Percentiles rank a stretch among this genome's conserved stretches.
Evolutionary conservation across 2,113 vertebrate species (phyloP).

Genomic region (Tychaedon coryphoeus): DNA sequence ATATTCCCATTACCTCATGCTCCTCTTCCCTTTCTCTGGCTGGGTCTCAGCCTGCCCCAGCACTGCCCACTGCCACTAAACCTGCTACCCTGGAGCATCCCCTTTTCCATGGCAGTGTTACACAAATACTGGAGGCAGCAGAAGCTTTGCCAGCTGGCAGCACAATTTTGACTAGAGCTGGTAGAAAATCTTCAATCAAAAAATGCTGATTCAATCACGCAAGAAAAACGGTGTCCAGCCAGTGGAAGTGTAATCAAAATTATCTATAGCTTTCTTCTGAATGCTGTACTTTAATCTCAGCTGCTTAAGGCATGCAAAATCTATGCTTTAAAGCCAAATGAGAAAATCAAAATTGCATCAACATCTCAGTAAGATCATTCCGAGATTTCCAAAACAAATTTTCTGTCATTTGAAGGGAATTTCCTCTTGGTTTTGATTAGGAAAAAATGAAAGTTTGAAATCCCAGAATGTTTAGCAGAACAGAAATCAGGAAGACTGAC

Average conservation of each 20-base stretch:
- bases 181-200: not conserved
- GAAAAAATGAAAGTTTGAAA: not conserved
- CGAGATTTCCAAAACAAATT: not conserved
- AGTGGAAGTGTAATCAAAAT: conserved; percentile 27
- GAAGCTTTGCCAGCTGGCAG: conserved; percentile 10
- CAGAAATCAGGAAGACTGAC: not conserved
- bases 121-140: not conserved
- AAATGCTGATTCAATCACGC: conserved; percentile 11
- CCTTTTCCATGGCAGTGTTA: not conserved
- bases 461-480: not conserved
- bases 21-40: not conserved
- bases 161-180: not conserved
- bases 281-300: not conserved
- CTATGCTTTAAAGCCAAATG: not conserved
- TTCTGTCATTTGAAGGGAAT: not conserved
- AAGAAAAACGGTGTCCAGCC: not conserved
- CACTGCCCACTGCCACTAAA: not conserved
- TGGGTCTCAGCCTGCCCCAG: not conserved
- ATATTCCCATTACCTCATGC: not conserved
- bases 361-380: not conserved
- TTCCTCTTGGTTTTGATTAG: not conserved
- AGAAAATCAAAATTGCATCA: not conserved
- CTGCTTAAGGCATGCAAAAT: not conserved
- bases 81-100: not conserved
- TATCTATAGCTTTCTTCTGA: conserved; percentile 30